Evolutionary conservation across 2,797 vertebrate species (phyloP).

Genomic region (Chromis chromis): DNA sequence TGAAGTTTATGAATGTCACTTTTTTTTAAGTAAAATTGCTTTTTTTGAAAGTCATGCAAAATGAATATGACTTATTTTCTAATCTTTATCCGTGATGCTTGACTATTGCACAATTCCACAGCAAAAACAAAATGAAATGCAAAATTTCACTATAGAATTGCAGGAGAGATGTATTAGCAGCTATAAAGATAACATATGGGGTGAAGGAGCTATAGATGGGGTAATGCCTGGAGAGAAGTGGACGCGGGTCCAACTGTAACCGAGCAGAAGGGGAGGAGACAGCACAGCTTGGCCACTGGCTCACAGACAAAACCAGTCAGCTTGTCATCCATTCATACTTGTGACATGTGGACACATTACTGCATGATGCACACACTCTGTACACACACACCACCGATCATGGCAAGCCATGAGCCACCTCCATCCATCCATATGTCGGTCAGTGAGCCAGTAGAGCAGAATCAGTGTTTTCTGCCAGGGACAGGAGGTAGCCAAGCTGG

Average conservation of each 20-base stretch:
- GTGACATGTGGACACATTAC: conserved; percentile 71
- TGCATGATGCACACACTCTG: conserved; percentile 53
- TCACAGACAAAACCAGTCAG: conserved; percentile 62
- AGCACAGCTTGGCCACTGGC: conserved; percentile 66
- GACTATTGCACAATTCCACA: neutral
- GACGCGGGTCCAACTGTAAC: conserved; percentile 50
- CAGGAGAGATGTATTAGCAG: neutral
- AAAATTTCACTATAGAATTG: neutral
- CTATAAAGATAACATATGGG: conserved; percentile 37
- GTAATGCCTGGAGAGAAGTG: conserved; percentile 35
- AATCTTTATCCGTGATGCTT: neutral
- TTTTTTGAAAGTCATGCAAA: neutral
- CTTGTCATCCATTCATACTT: conserved; percentile 65
- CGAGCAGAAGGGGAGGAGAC: conserved; percentile 65
- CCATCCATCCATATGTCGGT: conserved; percentile 76
- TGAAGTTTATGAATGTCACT: no score
- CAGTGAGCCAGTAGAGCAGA: conserved; percentile 68
- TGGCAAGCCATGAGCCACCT: conserved; percentile 47
- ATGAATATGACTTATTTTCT: neutral
- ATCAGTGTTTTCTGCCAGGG: conserved; percentile 60
- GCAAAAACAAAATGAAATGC: neutral
- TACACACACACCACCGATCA: conserved; percentile 49
- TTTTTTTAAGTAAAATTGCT: neutral
- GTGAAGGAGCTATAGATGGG: conserved; percentile 25
- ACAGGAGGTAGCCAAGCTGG: conserved; percentile 59